A percentile compares a stretch with the other conserved stretches of the same genome.
These are phyloP conservation scores for Zaprionus vittiger DNA, from an alignment of 1,140 invertebrate genomes.

Conservation along the genomic window DNA sequence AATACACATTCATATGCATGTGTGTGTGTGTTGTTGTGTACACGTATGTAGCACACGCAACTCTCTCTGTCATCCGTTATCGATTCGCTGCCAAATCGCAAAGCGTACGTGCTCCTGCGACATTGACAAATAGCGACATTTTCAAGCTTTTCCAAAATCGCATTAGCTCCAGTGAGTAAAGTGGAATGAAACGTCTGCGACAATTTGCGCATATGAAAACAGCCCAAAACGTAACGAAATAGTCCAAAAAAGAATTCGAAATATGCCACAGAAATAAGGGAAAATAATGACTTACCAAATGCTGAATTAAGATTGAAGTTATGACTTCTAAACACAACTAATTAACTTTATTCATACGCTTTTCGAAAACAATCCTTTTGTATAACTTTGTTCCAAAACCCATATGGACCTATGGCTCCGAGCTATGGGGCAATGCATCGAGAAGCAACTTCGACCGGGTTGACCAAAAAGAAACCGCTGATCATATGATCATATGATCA, in stretches of 20 bases:
- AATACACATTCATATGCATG: neutral
- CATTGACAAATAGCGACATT: conserved; percentile 4
- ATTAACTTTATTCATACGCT: too few species aligned
- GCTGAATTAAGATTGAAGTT: neutral
- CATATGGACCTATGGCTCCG: too few species aligned
- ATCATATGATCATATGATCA: too few species aligned
- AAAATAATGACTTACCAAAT: neutral
- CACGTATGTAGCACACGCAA: neutral
- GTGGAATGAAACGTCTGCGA: neutral
- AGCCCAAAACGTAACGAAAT: neutral
- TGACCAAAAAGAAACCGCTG: too few species aligned
- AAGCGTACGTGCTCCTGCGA: neutral
- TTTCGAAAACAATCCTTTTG: too few species aligned
- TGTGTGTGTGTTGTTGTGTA: neutral
- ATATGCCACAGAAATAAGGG: neutral
- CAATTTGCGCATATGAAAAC: neutral
- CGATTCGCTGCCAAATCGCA: neutral
- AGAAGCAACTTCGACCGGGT: too few species aligned
- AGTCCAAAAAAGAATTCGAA: neutral
- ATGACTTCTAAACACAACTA: too few species aligned
- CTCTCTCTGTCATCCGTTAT: conserved; percentile 2
- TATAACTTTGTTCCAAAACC: too few species aligned
- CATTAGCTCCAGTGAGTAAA: neutral
- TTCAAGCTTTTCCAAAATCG: conserved; percentile 7
- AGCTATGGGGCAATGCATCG: too few species aligned